These are phyloP conservation scores for Delphinus delphis DNA, from an alignment of 2,113 vertebrate species.

Conservation along the genomic window DNA sequence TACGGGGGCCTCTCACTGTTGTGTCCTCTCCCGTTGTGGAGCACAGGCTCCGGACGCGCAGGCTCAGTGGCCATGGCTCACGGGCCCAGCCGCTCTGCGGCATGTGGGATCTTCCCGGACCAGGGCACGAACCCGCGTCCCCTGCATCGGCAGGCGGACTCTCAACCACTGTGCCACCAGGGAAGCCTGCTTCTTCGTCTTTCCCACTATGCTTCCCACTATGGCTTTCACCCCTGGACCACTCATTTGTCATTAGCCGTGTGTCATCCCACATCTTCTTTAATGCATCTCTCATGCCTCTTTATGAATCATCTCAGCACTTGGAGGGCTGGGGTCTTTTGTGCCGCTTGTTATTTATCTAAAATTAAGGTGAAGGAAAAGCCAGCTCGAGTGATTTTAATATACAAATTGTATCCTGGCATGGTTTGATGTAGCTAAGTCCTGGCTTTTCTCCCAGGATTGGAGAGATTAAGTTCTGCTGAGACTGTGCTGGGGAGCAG, in stretches of 20 bases:
- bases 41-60: no score
- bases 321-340: background rate
- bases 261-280: background rate
- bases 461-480: background rate
- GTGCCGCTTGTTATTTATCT: background rate
- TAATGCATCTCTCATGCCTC: background rate
- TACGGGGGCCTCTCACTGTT: no score
- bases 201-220: background rate
- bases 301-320: background rate
- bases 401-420: background rate
- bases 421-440: background rate
- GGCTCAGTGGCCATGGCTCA: no score
- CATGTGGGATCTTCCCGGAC: no score
- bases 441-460: conserved; percentile 3
- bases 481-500: background rate
- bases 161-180: no score
- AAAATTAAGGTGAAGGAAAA: background rate
- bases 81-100: no score
- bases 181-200: background rate
- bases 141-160: no score
- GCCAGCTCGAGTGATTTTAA: conserved; percentile 1
- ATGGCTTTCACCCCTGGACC: background rate
- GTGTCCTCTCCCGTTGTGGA: no score
- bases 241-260: background rate
- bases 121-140: no score